Evolutionary conservation across 2,797 vertebrate genomes (phyloP), one percentile per base, ranked within the genome.

Genomic region (Semotilus atromaculatus): DNA sequence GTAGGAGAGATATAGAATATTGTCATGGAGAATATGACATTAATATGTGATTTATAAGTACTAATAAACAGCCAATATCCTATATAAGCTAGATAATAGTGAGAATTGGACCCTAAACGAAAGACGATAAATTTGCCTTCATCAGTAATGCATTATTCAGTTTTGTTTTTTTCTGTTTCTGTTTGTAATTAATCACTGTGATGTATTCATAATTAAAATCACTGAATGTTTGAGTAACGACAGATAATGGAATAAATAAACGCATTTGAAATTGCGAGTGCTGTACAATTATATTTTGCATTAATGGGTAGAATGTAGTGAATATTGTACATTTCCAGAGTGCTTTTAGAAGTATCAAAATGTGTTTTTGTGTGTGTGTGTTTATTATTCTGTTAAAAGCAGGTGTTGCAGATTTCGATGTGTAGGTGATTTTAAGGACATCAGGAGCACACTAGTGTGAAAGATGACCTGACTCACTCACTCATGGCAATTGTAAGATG

Each of bases 121-220:
- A 58, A 58, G 55, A n/a, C 11, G 10, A 10, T 34, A 80, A 18
- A 51, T 62, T 7, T 18, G 43, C 21, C 7, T 67, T 23, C 18
- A 34, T 67, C 62, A 23, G 78, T 29, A 16, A 36, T 53, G 62
- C 29, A 68, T 80, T 53, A 68, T 80, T 68, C 43, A 68, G 13
- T 48, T 64, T 10, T 64, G 18, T 64, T 79, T 1, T 40, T 38
- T 76, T 76, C 36, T 79, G 76, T 78, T 31, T 78, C 55, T 40
- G 36, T 21, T 40, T 40, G 53, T n/a, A 9, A 60, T 60, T 40
- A 19, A 40, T 77, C 31, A 67, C 26, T 51, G 7, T 16, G 19
- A 67, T 80, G 11, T 16, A 48, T 48, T 67, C 78, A 51, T 67
- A 34, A 80, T 29, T 80, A 36, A 67, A 80, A 80, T 53, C 38